Conservation (phyloP, 2,888 invertebrate species). For the Callimorpha dominula region DNA sequence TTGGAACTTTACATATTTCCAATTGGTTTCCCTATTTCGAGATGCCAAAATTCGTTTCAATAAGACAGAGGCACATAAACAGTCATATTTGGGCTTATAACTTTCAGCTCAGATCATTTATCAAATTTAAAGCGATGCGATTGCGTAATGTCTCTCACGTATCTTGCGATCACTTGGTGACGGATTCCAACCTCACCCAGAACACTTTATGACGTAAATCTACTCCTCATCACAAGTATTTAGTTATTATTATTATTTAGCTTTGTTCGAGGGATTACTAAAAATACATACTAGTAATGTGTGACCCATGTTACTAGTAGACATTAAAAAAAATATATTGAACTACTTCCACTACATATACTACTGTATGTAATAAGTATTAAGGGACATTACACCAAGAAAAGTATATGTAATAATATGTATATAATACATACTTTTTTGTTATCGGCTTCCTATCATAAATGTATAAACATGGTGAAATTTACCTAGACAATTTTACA, state of each 20-base stretch:
- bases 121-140: not conserved
- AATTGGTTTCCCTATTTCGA: not conserved
- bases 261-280: not conserved
- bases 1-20: not conserved
- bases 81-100: not conserved
- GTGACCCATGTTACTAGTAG: too few species aligned
- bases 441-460: too few species aligned
- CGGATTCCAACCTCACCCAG: not conserved
- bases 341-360: too few species aligned
- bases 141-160: not conserved
- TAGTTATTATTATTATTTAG: not conserved
- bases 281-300: too few species aligned
- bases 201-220: not conserved
- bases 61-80: not conserved
- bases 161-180: not conserved
- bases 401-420: too few species aligned
- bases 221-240: too few species aligned
- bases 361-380: too few species aligned
- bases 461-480: too few species aligned
- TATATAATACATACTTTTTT: too few species aligned
- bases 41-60: not conserved
- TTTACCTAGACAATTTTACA: too few species aligned
- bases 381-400: too few species aligned
- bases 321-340: too few species aligned
- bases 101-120: not conserved